Evolutionary conservation across 2,113 vertebrate species (phyloP), one percentile per base, ranked within the genome.

Genomic region (Seriola aureovittata): DNA sequence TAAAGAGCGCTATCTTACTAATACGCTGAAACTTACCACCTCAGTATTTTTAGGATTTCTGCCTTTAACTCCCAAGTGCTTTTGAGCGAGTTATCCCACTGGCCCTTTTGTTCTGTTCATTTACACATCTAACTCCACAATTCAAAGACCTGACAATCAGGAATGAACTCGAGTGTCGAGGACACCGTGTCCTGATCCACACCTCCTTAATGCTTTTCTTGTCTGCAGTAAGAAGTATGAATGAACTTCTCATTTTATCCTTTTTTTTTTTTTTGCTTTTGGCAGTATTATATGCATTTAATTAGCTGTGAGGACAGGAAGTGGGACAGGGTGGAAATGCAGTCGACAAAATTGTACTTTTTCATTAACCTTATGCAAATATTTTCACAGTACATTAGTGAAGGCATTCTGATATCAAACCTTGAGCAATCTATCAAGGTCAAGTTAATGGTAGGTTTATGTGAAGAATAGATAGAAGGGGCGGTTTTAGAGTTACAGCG

Each of bases 341-440:
- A 79, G 63, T 75, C 1, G 72, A 73, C 77, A 69, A 32, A 70
- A 84, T 77, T 73, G 44, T 23, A 63, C 69, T 82, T 85, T 85
- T 88, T 86, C 81, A 89, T 89, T 80, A 89, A 89, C 86, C 86
- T 89, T 50, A 69, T 74, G 76, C 81, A 85, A 84, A 88, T 82
- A 59, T 34, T 32, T 70, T 81, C 44, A 16, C 12, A 55, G 48
- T 23, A 64, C n/a, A 46, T 68, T 75, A 76, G 46, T 68, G 46
- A 59, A 62, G 76, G 23, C 23, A 48, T 16, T 63, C 44, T 36
- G 19, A 40, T 57, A 19, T 50, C 29, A 50, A 42, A 62, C 46
- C 57, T 38, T 34, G 16, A 63, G 46, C 11, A 34, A 12, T 44
- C 50, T 59, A 4, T 36, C 19, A 11, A 68, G 62, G 67, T 62